A percentile compares a stretch with the other conserved stretches of the same genome.
phyloP scores from a whole-genome alignment of 2,113 vertebrate species.

The Benitochromis conjunctus region DNA sequence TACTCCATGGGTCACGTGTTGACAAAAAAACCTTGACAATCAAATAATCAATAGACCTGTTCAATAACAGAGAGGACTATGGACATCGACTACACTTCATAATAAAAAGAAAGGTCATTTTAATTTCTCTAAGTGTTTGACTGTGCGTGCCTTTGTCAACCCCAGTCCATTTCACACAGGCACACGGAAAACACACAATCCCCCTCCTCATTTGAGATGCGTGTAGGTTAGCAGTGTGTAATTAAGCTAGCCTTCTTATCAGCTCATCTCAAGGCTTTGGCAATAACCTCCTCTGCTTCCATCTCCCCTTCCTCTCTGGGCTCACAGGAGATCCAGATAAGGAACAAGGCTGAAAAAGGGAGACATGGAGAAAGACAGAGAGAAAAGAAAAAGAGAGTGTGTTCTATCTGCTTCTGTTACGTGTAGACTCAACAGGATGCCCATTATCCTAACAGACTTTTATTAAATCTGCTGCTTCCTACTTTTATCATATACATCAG shows the following conservation, averaged over 20 bases:
- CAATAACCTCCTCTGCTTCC: constrained; percentile 61
- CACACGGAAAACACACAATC: constrained; percentile 5
- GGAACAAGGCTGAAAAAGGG: neutral
- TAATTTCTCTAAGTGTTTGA: constrained; percentile 35
- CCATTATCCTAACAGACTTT: constrained; percentile 3
- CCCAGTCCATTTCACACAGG: neutral
- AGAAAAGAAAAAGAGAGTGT: neutral
- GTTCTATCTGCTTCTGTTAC: neutral
- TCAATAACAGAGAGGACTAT: constrained; percentile 9
- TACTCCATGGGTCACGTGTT: neutral
- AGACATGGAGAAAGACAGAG: neutral
- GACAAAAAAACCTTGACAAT: neutral
- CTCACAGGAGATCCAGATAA: constrained; percentile 48
- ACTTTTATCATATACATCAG: constrained; percentile 6
- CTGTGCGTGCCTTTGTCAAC: neutral
- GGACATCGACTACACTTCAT: constrained; percentile 28
- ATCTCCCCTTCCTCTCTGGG: constrained; percentile 51
- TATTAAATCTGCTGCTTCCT: constrained; percentile 20
- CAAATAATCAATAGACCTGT: constrained; percentile 47
- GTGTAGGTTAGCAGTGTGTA: constrained; percentile 42
- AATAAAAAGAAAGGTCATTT: constrained; percentile 45
- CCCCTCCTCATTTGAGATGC: constrained; percentile 35
- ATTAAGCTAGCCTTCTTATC: constrained; percentile 64
- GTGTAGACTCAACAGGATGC: constrained; percentile 31
- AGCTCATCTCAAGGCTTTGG: constrained; percentile 54